Conservation (phyloP, 2,888 invertebrate species). For the Tetragonula carbonaria region DNA sequence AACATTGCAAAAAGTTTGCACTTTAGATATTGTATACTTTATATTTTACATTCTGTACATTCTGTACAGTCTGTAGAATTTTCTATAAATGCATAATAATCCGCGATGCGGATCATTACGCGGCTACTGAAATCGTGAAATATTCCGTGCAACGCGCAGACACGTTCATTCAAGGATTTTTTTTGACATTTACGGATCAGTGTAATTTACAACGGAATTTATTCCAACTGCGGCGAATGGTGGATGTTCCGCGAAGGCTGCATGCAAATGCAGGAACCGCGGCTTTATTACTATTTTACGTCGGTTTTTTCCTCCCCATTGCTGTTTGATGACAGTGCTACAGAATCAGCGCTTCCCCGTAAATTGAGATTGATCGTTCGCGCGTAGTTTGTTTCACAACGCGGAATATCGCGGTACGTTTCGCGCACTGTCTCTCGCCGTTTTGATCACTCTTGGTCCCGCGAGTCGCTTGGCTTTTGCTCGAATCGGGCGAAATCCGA, state of each 20-base stretch:
- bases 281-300: not conserved
- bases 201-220: too few species aligned
- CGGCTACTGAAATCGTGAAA: too few species aligned
- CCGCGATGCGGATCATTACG: too few species aligned
- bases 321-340: not conserved
- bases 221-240: not conserved
- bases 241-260: not conserved
- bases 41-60: too few species aligned
- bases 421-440: conserved; percentile 11
- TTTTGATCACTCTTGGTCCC: not conserved
- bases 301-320: not conserved
- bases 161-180: too few species aligned
- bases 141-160: too few species aligned
- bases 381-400: conserved; percentile 44
- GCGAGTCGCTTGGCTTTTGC: not conserved
- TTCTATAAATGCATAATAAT: too few species aligned
- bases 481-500: not conserved
- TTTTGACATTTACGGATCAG: too few species aligned
- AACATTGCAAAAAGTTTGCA: too few species aligned
- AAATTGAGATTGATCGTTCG: conserved; percentile 68
- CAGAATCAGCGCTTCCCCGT: conserved; percentile 15
- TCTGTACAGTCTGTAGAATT: too few species aligned
- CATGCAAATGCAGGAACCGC: not conserved
- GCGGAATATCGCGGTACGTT: conserved; percentile 4
- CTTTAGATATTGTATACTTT: too few species aligned